Conservation (phyloP, 2,888 invertebrate species). For the Catocala sponsa region DNA sequence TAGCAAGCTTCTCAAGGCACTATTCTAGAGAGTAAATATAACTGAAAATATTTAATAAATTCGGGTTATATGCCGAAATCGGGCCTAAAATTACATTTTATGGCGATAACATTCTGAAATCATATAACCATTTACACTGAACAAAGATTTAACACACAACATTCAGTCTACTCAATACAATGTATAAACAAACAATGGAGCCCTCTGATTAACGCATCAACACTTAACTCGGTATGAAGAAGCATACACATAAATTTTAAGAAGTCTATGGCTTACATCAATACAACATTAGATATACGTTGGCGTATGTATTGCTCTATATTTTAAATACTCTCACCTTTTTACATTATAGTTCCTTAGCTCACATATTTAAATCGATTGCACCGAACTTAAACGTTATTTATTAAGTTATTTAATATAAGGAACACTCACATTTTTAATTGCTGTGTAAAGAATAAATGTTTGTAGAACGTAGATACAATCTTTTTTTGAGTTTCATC, state of each 20-base stretch:
- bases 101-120: conserved; percentile 63
- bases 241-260: conserved; percentile 20
- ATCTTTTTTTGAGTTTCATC: not conserved
- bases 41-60: conserved; percentile 81
- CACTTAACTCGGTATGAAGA: conserved; percentile 57
- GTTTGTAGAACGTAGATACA: too few relatives aligned
- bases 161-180: conserved; percentile 44
- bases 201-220: conserved; percentile 56
- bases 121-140: conserved; percentile 38
- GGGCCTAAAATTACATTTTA: conserved; percentile 81
- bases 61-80: conserved; percentile 80
- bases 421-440: conserved; percentile 44
- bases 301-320: conserved; percentile 84
- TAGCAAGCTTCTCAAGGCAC: conserved; percentile 88
- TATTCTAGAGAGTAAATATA: conserved; percentile 83
- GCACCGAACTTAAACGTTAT: conserved; percentile 50
- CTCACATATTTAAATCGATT: conserved; percentile 31
- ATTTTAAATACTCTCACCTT: conserved; percentile 33
- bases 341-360: not conserved
- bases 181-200: conserved; percentile 55
- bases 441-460: conserved; percentile 12
- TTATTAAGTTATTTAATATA: conserved; percentile 43
- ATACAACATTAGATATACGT: conserved; percentile 72
- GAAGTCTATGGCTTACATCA: conserved; percentile 53
- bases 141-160: conserved; percentile 65